phyloP scores from a whole-genome alignment of 2,888 invertebrate species.

The Megaustenia siamemsis region DNA sequence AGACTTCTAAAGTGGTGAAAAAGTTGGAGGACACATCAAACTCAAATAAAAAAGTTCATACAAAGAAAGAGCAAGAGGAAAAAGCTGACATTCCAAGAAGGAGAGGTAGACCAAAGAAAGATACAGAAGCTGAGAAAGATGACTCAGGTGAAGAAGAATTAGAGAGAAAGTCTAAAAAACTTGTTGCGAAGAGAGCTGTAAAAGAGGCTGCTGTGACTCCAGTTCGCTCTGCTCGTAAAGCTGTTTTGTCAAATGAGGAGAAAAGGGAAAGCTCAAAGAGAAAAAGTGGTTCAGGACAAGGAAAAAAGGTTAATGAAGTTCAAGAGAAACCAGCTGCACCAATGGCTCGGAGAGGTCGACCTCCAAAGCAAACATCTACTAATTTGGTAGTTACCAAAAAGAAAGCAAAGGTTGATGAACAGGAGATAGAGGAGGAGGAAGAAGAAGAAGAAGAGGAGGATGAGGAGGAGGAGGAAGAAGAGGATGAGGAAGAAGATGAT shows the following conservation, averaged over 20 bases:
- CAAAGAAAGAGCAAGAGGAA: slow-evolving; percentile 58
- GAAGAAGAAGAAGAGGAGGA: slow-evolving; percentile 60
- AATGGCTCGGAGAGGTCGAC: slow-evolving; percentile 60
- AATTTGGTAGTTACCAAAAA: slow-evolving; percentile 50
- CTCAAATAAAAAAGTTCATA: slow-evolving; percentile 52
- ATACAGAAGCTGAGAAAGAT: slow-evolving; percentile 50
- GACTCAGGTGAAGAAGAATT: slow-evolving; percentile 30
- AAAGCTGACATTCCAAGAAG: slow-evolving; percentile 51
- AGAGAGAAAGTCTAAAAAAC: slow-evolving; percentile 34
- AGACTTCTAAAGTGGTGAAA: slow-evolving; percentile 22
- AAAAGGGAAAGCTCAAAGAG: slow-evolving; percentile 12
- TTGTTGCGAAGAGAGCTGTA: not conserved
- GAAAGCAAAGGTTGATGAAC: slow-evolving; percentile 55
- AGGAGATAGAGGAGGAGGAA: slow-evolving; percentile 51
- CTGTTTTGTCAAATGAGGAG: slow-evolving; percentile 14
- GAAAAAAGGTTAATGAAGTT: slow-evolving; percentile 47
- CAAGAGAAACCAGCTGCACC: slow-evolving; percentile 58
- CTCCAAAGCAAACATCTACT: slow-evolving; percentile 46
- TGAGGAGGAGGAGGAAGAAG: slow-evolving; percentile 53
- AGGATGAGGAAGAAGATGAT: slow-evolving; percentile 31
- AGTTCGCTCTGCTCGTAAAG: slow-evolving; percentile 32
- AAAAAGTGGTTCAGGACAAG: slow-evolving; percentile 17
- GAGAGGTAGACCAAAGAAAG: slow-evolving; percentile 62
- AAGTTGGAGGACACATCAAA: slow-evolving; percentile 7
- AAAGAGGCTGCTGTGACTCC: not conserved